A percentile compares a stretch with the other conserved stretches of the same genome.
Conservation (phyloP, 2,888 invertebrate genomes). For the Anoplius nigerrimus region DNA sequence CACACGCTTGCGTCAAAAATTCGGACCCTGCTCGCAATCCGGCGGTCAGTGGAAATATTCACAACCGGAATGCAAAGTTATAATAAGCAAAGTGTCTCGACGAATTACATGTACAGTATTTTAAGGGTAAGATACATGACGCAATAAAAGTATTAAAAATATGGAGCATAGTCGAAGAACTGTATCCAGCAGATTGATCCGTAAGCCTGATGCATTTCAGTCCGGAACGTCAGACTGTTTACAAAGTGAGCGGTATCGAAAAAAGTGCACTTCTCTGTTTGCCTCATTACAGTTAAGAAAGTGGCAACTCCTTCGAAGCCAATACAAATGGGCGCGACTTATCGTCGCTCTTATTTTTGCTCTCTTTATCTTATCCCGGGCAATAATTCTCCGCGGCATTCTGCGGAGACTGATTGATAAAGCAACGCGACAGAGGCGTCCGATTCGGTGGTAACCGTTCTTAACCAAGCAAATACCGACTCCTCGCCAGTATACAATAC, state of each 20-base stretch:
- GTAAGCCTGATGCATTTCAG: too few species aligned
- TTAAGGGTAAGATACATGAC: too few species aligned
- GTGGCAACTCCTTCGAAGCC: constrained; percentile 18
- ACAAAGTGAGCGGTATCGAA: neutral
- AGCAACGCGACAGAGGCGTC: neutral
- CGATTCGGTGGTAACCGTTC: neutral
- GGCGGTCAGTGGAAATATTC: too few species aligned
- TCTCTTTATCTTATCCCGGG: constrained; percentile 36
- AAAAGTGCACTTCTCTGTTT: neutral
- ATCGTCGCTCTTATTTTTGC: constrained; percentile 43
- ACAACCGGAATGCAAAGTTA: too few species aligned
- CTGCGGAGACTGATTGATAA: constrained; percentile 43
- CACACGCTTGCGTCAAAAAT: neutral
- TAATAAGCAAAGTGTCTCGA: too few species aligned
- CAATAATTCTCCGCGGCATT: constrained; percentile 44
- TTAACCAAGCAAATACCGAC: constrained; percentile 15
- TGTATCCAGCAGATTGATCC: too few species aligned
- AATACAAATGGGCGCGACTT: constrained; percentile 31
- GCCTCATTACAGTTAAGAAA: too few species aligned
- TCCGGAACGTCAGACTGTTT: neutral
- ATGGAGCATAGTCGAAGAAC: too few species aligned
- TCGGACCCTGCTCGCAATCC: neutral
- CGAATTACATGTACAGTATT: too few species aligned
- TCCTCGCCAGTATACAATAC: constrained; percentile 8
- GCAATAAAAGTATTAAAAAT: too few species aligned